Evolutionary conservation across 2,797 vertebrate genomes (phyloP).

Genomic region (Tapera naevia): DNA sequence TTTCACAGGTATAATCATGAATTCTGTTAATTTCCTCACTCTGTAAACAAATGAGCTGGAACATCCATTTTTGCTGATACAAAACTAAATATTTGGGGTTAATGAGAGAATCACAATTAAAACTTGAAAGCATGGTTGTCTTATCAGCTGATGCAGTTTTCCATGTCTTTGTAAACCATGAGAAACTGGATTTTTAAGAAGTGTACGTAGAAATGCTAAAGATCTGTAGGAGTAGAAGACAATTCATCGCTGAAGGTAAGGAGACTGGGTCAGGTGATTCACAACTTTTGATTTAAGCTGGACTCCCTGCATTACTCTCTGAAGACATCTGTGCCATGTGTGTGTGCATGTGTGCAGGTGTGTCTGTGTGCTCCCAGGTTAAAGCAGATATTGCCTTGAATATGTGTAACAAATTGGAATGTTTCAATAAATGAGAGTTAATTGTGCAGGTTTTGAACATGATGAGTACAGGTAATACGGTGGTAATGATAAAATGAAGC

Average conservation of each 20-base stretch:
- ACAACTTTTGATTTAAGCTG: not conserved
- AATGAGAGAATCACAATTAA: not conserved
- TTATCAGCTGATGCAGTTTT: not conserved
- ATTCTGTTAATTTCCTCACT: not conserved
- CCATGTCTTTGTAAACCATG: not conserved
- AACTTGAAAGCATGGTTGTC: not conserved
- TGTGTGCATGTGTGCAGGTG: too few relatives aligned
- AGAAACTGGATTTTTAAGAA: not conserved
- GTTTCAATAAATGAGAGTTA: not conserved
- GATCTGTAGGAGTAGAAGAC: not conserved
- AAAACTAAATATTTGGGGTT: not conserved
- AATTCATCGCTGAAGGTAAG: not conserved
- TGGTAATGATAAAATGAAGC: not conserved
- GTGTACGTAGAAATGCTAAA: not conserved
- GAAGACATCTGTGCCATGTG: not conserved
- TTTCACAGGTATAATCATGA: not conserved
- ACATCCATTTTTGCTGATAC: not conserved
- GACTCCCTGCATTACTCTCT: not conserved
- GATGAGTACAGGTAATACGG: not conserved
- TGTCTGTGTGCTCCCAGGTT: not conserved
- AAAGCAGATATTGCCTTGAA: not conserved
- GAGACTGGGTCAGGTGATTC: not conserved
- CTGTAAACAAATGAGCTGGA: not conserved
- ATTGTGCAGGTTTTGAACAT: not conserved
- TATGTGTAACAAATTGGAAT: not conserved